phyloP scores from a whole-genome alignment of 35 echinoderm and acorn worm species.

The Diadema setosum region DNA sequence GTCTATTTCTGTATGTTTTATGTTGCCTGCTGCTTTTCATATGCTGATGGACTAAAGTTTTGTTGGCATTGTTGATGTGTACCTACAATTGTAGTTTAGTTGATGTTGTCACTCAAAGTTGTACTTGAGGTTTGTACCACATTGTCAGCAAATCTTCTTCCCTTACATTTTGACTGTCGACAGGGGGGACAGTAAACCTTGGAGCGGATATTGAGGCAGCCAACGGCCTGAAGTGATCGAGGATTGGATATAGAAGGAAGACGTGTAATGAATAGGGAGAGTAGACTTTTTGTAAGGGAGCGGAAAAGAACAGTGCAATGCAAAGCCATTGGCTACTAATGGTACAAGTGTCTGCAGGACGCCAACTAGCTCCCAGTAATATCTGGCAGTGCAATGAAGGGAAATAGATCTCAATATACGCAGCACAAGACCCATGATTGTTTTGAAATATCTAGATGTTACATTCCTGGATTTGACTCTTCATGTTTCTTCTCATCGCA shows the following conservation, averaged over 20 bases:
- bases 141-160: background rate
- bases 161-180: background rate
- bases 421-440: too few relatives aligned
- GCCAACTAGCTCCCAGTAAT: background rate
- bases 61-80: background rate
- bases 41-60: too few relatives aligned
- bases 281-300: background rate
- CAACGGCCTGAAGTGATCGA: too few relatives aligned
- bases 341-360: background rate
- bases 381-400: background rate
- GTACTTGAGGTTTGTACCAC: background rate
- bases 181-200: background rate
- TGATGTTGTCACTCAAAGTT: background rate
- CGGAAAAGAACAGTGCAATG: background rate
- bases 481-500: too few relatives aligned
- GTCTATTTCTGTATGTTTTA: too few relatives aligned
- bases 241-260: background rate
- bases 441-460: too few relatives aligned
- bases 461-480: too few relatives aligned
- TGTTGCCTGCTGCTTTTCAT: too few relatives aligned
- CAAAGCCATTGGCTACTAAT: background rate
- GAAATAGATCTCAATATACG: too few relatives aligned
- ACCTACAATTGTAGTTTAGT: background rate
- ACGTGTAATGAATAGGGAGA: background rate
- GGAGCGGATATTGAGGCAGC: conserved; percentile 1